These are phyloP conservation scores for Nesoenas mayeri DNA, from an alignment of 2,113 vertebrate genomes.

Conservation along the genomic window DNA sequence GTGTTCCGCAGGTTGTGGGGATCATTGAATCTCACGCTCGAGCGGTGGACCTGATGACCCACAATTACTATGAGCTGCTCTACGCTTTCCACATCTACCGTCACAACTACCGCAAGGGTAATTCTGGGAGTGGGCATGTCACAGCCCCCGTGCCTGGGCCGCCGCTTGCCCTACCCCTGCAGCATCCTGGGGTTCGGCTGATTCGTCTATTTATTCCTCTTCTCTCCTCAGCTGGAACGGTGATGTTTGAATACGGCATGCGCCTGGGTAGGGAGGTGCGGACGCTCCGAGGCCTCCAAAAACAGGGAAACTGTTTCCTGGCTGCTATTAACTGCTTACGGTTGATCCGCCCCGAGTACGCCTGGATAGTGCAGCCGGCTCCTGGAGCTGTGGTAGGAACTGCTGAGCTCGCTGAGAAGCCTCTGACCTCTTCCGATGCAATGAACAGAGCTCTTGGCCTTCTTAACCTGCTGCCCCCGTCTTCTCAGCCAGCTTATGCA, in stretches of 20 bases:
- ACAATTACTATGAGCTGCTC: conserved; percentile 96
- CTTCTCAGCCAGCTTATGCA: neutral
- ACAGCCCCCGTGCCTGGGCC: rapidly evolving
- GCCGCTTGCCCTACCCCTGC: neutral
- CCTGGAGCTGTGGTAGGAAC: conserved; percentile 81
- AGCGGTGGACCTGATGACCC: conserved; percentile 90
- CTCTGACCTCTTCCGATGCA: neutral
- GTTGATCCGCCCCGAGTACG: conserved; percentile 90
- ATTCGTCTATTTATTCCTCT: neutral
- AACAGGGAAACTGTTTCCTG: conserved; percentile 93
- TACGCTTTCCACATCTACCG: conserved; percentile 95
- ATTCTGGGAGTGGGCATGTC: neutral
- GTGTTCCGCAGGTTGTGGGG: conserved; percentile 81
- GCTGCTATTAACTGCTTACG: conserved; percentile 91
- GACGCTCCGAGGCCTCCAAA: conserved; percentile 87
- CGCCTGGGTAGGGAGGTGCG: conserved; percentile 91
- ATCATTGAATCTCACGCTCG: conserved; percentile 94
- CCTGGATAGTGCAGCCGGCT: conserved; percentile 93
- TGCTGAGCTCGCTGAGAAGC: rapidly evolving
- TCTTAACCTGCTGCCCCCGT: neutral
- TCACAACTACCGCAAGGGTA: conserved; percentile 97
- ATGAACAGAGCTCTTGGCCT: rapidly evolving
- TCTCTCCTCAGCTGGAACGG: conserved; percentile 81
- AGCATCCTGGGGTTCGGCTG: neutral
- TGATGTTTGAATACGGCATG: conserved; percentile 97